These are phyloP conservation scores for Drosophila tsacasi DNA, from an alignment of 1,140 invertebrate species.

Conservation along the genomic window DNA sequence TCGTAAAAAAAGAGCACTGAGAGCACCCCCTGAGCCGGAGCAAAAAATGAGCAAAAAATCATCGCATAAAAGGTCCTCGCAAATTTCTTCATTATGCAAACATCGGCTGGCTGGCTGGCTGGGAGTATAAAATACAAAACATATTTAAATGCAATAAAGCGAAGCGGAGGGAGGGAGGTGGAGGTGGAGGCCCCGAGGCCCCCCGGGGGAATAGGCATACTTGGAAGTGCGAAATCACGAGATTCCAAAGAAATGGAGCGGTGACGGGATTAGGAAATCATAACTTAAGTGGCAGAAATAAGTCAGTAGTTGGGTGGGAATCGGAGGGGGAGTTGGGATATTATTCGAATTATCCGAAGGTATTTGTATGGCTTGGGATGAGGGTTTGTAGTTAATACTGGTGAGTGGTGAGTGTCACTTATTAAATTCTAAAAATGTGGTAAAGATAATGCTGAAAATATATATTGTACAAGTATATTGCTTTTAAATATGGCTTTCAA, in stretches of 20 bases:
- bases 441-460: no score
- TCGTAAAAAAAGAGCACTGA: conserved; percentile 31
- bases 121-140: conserved; percentile 51
- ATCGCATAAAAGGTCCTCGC: conserved; percentile 48
- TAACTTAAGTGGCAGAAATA: background rate
- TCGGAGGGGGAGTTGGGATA: background rate
- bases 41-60: conserved; percentile 21
- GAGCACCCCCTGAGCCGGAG: background rate
- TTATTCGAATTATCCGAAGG: background rate
- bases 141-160: conserved; percentile 66
- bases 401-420: no score
- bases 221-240: conserved; percentile 16
- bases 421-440: no score
- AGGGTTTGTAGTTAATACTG: no score
- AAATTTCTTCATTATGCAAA: conserved; percentile 65
- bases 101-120: conserved; percentile 45
- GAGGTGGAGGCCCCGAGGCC: no score
- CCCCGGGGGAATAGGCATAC: background rate
- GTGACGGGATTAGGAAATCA: conserved; percentile 7
- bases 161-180: background rate
- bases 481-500: no score
- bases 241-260: conserved; percentile 3
- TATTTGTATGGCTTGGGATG: background rate
- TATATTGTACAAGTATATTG: no score
- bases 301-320: background rate